phyloP scores from a whole-genome alignment of 2,113 vertebrate species.

The Pseudorectes ferrugineus region DNA sequence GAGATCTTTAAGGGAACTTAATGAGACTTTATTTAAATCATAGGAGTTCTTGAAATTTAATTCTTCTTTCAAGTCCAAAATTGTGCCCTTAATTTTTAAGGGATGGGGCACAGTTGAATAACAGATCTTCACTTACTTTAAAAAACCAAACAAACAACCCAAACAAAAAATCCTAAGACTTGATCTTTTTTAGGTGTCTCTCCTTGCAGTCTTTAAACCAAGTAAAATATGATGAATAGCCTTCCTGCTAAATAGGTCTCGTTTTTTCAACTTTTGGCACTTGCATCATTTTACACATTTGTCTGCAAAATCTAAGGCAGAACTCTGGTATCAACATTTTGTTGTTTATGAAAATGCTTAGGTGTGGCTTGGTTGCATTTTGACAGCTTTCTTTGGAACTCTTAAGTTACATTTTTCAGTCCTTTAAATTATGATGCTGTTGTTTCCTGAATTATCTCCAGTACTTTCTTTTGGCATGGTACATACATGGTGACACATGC shows the following conservation, averaged over 20 bases:
- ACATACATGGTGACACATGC: background rate
- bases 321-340: background rate
- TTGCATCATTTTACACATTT: background rate
- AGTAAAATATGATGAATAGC: background rate
- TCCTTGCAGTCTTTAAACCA: background rate
- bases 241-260: background rate
- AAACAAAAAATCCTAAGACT: fast-evolving
- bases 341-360: background rate
- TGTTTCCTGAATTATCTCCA: background rate
- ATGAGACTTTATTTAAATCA: background rate
- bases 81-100: background rate
- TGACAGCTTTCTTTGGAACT: background rate
- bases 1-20: background rate
- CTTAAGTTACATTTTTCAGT: background rate
- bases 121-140: background rate
- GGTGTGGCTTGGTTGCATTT: background rate
- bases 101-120: background rate
- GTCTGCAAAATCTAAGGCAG: background rate
- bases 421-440: background rate
- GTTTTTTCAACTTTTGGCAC: background rate
- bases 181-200: background rate
- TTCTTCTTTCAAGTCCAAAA: background rate
- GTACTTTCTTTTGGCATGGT: background rate
- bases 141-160: background rate
- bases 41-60: background rate